phyloP scores from a whole-genome alignment of 2,113 vertebrate species.

The Mohoua ochrocephala region DNA sequence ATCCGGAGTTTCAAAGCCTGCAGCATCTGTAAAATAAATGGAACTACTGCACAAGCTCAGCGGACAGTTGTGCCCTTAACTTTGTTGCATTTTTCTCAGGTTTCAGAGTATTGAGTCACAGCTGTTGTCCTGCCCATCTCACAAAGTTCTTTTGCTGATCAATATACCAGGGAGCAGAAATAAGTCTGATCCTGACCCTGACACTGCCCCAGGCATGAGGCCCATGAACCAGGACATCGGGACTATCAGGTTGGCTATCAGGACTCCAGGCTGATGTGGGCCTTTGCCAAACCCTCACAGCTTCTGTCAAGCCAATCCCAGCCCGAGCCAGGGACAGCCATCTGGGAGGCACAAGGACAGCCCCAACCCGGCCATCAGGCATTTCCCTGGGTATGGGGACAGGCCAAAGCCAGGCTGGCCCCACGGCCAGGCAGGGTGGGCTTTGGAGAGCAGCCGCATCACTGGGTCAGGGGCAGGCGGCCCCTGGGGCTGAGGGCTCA shows the following conservation, averaged over 20 bases:
- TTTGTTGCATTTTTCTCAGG: background rate
- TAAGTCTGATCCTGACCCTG: background rate
- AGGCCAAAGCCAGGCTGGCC: background rate
- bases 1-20: background rate
- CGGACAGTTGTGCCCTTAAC: background rate
- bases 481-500: accelerated
- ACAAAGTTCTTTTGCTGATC: background rate
- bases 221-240: background rate
- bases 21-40: background rate
- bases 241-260: background rate
- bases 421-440: background rate
- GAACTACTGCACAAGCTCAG: background rate
- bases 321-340: background rate
- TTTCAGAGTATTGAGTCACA: background rate
- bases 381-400: background rate
- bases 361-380: accelerated
- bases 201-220: background rate
- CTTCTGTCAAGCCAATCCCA: background rate
- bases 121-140: background rate
- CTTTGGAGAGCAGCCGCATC: background rate
- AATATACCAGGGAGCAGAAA: background rate
- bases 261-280: accelerated
- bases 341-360: accelerated
- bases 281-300: background rate
- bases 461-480: accelerated